Evolutionary conservation across 2,113 vertebrate genomes (phyloP).

Genomic region (Pogonocichla stellata): DNA sequence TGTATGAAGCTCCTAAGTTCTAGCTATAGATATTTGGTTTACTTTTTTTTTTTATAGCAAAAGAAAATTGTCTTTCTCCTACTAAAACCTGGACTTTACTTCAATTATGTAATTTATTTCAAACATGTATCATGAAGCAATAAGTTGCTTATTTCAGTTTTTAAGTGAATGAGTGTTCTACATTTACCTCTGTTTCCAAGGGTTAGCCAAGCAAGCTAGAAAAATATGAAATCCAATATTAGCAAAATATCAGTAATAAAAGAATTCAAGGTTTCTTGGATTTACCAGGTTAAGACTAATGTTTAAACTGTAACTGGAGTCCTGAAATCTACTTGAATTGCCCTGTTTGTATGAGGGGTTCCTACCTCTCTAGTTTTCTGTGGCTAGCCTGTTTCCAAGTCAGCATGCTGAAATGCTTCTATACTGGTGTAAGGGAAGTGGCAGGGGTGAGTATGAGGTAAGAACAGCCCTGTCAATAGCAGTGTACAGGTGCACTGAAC

Average conservation of each 20-base stretch:
- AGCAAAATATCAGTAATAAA: neutral
- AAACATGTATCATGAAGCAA: neutral
- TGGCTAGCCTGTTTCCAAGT: neutral
- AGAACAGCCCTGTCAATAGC: neutral
- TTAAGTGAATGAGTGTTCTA: neutral
- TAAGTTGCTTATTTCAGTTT: neutral
- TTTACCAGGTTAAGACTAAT: neutral
- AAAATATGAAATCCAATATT: neutral
- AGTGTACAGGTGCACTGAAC: neutral
- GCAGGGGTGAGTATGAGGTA: neutral
- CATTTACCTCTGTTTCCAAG: neutral
- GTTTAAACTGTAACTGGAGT: neutral
- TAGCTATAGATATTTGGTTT: neutral
- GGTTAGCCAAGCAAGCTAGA: neutral
- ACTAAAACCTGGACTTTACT: neutral
- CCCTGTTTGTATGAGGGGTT: neutral
- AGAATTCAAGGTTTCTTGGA: neutral
- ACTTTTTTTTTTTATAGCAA: neutral
- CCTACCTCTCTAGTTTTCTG: neutral
- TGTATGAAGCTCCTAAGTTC: neutral
- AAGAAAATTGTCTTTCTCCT: neutral
- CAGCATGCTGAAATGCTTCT: neutral
- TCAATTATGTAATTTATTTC: neutral
- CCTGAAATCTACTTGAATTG: neutral
- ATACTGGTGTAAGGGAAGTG: neutral